A percentile compares a stretch with the other conserved stretches of the same genome.
These are phyloP conservation scores for Eristalinus aeneus DNA, from an alignment of 2,888 invertebrate genomes.

Conservation along the genomic window DNA sequence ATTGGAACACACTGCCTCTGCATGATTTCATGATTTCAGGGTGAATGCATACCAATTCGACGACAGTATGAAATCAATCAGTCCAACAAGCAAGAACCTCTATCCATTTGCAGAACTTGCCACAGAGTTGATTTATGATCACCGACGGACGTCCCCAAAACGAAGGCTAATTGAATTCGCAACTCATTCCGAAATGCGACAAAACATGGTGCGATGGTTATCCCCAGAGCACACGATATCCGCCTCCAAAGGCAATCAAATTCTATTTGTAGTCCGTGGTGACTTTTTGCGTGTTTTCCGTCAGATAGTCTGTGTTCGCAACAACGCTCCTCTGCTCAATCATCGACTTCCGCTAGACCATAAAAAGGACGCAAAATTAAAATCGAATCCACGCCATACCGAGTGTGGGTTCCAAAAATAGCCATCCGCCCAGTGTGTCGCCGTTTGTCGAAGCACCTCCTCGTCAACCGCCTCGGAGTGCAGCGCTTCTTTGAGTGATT, in stretches of 20 bases:
- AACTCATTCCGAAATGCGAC: not conserved
- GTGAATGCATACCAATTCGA: no score
- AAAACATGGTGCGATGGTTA: not conserved
- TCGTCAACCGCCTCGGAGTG: conserved; percentile 10
- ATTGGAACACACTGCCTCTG: no score
- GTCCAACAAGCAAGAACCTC: no score
- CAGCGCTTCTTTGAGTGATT: conserved; percentile 36
- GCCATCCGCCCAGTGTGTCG: conserved; percentile 16
- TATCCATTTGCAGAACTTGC: no score
- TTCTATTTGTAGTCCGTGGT: not conserved
- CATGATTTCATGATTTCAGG: no score
- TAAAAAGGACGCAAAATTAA: conserved; percentile 37
- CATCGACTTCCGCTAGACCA: conserved; percentile 47
- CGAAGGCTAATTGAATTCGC: no score
- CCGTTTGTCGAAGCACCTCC: conserved; percentile 4
- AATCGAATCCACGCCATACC: conserved; percentile 13
- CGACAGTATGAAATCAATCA: no score
- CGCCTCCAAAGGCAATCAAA: not conserved
- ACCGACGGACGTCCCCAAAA: no score
- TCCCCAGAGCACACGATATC: not conserved
- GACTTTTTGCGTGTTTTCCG: not conserved
- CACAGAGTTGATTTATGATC: no score
- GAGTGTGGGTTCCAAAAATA: conserved; percentile 42
- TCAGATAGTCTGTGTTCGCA: not conserved
- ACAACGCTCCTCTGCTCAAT: not conserved